phyloP scores from a whole-genome alignment of 1,140 invertebrate genomes.

The Bombus confusus region DNA sequence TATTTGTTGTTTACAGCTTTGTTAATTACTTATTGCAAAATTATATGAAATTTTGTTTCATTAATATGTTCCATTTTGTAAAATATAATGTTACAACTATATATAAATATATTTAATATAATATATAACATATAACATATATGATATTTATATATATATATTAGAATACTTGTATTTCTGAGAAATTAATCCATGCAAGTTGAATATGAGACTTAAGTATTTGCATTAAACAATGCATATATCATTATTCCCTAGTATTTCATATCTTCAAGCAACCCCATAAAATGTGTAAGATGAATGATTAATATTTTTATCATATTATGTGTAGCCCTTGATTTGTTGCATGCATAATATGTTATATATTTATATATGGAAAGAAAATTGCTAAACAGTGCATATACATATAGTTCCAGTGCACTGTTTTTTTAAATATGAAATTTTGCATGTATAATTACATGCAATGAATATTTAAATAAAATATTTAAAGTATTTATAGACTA shows the following conservation, averaged over 20 bases:
- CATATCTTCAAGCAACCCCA: neutral
- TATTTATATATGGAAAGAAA: neutral
- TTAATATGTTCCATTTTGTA: neutral
- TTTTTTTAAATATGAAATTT: slow-evolving; percentile 5
- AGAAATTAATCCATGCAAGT: slow-evolving; percentile 48
- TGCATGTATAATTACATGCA: slow-evolving; percentile 9
- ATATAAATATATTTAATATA: neutral
- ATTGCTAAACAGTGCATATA: neutral
- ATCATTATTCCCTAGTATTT: neutral
- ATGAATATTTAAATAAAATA: neutral
- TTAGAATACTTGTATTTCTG: neutral
- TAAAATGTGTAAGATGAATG: slow-evolving; percentile 18
- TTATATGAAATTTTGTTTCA: neutral
- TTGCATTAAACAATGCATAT: slow-evolving; percentile 18
- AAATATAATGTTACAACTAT: neutral
- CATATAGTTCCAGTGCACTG: slow-evolving; percentile 23
- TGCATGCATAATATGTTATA: slow-evolving; percentile 10
- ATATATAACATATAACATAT: neutral
- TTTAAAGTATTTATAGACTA: neutral
- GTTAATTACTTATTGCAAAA: slow-evolving; percentile 19
- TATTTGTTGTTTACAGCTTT: slow-evolving; percentile 52
- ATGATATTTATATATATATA: neutral
- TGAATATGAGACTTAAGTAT: slow-evolving; percentile 14
- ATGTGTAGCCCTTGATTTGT: neutral
- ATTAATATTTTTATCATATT: neutral